Evolutionary conservation across 2,797 vertebrate genomes (phyloP).

Genomic region (Carapus acus): DNA sequence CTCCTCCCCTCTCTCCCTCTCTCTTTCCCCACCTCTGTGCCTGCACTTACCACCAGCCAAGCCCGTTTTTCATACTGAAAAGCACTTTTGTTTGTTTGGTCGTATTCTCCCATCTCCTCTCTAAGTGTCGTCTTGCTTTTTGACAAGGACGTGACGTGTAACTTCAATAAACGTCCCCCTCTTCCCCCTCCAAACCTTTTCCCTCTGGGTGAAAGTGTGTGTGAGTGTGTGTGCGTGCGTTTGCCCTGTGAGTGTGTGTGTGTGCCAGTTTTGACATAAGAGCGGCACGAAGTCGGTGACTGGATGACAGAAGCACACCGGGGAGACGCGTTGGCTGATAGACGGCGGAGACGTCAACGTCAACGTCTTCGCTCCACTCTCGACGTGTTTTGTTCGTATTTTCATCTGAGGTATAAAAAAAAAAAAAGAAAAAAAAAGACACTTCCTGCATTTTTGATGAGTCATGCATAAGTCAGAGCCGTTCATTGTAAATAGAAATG

Average conservation of each 20-base stretch:
- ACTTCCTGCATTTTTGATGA: not conserved
- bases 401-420: too few relatives aligned
- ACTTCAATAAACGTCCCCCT: constrained; percentile 31
- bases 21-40: not conserved
- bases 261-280: constrained; percentile 27
- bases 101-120: constrained; percentile 7
- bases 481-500: not conserved
- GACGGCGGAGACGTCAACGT: not conserved
- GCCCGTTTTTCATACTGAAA: not conserved
- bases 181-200: constrained; percentile 13
- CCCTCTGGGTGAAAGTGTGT: not conserved
- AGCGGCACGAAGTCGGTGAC: constrained; percentile 24
- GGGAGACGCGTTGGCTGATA: constrained; percentile 23
- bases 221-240: constrained; percentile 12
- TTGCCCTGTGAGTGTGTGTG: constrained; percentile 1
- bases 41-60: not conserved
- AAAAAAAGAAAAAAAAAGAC: too few relatives aligned
- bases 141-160: constrained; percentile 27
- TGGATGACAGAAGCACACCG: constrained; percentile 35
- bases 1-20: not conserved
- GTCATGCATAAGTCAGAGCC: too few relatives aligned
- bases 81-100: not conserved
- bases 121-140: constrained; percentile 22
- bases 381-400: too few relatives aligned
- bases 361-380: not conserved